Evolutionary conservation across 2,888 invertebrate species (phyloP).

Genomic region (Amblyteles armatorius): DNA sequence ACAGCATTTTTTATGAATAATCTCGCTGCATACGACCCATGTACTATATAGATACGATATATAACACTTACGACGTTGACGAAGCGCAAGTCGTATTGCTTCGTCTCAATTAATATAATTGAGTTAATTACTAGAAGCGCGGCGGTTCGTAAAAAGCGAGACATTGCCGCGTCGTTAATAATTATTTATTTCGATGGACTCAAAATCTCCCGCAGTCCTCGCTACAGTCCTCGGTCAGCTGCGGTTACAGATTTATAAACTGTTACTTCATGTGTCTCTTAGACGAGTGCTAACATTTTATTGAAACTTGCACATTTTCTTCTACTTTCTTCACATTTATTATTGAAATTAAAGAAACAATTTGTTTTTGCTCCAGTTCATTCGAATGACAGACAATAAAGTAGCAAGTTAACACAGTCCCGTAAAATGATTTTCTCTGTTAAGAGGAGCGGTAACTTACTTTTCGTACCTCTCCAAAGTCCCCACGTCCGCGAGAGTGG

Average conservation of each 20-base stretch:
- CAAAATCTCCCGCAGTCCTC: background rate
- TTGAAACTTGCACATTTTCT: too few relatives aligned
- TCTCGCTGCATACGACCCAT: background rate
- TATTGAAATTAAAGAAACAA: background rate
- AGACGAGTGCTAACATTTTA: background rate
- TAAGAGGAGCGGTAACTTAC: background rate
- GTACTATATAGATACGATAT: background rate
- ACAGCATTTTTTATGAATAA: background rate
- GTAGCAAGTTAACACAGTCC: background rate
- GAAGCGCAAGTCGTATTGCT: constrained; percentile 66
- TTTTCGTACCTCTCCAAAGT: background rate
- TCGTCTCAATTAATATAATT: constrained; percentile 19
- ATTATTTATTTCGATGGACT: background rate
- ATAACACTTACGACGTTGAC: constrained; percentile 73
- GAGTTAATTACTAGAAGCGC: constrained; percentile 50
- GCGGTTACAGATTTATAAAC: background rate
- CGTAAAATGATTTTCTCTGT: background rate
- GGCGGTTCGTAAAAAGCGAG: background rate
- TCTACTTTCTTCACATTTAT: background rate
- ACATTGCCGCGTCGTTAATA: constrained; percentile 27
- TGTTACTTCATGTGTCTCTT: background rate
- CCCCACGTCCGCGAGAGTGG: background rate
- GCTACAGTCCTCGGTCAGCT: background rate
- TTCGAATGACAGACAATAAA: background rate
- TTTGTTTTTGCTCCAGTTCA: background rate